Evolutionary conservation across 2,113 vertebrate genomes (phyloP), one percentile per base, ranked within the genome.

Genomic region (Salminus brasiliensis): DNA sequence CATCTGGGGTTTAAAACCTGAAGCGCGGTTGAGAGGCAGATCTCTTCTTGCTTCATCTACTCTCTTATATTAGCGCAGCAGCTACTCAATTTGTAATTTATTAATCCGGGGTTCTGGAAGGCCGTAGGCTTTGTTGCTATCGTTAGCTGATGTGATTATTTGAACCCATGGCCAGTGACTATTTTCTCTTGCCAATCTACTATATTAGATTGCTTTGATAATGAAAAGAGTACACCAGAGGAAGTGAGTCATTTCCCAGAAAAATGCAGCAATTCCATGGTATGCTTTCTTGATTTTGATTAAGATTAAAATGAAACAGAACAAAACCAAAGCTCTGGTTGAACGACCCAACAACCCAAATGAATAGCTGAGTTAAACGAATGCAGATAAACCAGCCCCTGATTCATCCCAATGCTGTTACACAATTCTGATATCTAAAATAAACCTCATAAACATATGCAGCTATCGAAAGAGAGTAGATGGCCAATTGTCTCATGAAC

Each of bases 61-160:
- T 68, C 41, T 68, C 60, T 80, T 43, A 83, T 71, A 73, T 77
- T 72, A 62, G 43, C 76, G 29, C 52, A 60, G 41, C 27, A 70
- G 63, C 32, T 66, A 57, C 47, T 60, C 60, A 45, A 78, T 74
- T 77, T 74, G 11, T 49, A 53, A 67, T 36, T 13, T 39, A 39
- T 66, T 63, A 41, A 70, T 70, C 23, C 23, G 70, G 39, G 39
- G 5, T 68, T 45, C 70, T 74, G 78, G 59, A 69, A 73, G 74
- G 29, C 73, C 45, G 18, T 65, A 30, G 71, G 60, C 62, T 73
- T 78, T 57, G 70, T 63, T 78, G 70, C 81, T 84, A 71, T 36
- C 57, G 62, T 84, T 81, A 52, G 53, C 66, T 80, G 79, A 69
- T 74, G 75, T 65, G 68, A 84, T 81, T 78, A 79, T 78, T 84